A percentile compares a stretch with the other conserved stretches of the same genome.
These are phyloP conservation scores for Ormyrus rosae DNA, from an alignment of 2,888 invertebrate species.

Conservation along the genomic window DNA sequence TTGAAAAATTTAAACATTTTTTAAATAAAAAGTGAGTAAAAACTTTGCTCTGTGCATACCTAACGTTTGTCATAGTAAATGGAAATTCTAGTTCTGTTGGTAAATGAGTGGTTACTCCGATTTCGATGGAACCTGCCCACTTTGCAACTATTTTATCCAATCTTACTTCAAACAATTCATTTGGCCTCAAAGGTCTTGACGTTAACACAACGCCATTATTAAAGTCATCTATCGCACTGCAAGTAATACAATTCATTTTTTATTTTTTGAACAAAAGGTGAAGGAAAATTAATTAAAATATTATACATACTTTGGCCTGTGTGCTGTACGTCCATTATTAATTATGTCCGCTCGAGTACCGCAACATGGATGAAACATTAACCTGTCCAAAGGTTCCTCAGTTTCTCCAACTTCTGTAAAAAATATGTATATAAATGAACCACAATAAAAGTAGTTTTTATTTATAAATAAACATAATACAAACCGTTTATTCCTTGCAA, in stretches of 20 bases:
- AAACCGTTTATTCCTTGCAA: slow-evolving; percentile 73
- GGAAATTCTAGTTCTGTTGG: slow-evolving; percentile 92
- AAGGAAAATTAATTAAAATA: slow-evolving; percentile 28
- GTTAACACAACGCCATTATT: slow-evolving; percentile 96
- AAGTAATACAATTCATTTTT: slow-evolving; percentile 58
- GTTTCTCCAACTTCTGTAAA: slow-evolving; percentile 67
- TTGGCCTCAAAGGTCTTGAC: slow-evolving; percentile 87
- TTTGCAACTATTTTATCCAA: slow-evolving; percentile 93
- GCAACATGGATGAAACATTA: slow-evolving; percentile 93
- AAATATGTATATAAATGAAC: too few relatives aligned
- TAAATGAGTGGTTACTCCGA: slow-evolving; percentile 93
- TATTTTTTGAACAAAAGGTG: background rate
- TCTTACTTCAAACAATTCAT: slow-evolving; percentile 94
- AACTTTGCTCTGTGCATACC: slow-evolving; percentile 75
- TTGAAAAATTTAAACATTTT: too few relatives aligned
- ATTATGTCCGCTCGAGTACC: slow-evolving; percentile 95
- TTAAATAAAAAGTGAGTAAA: background rate
- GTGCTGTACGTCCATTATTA: slow-evolving; percentile 92
- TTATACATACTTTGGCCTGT: slow-evolving; percentile 88
- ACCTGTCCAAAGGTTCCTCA: slow-evolving; percentile 79
- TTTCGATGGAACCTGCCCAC: slow-evolving; percentile 97
- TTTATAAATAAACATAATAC: background rate
- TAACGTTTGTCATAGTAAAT: slow-evolving; percentile 95
- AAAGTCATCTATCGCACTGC: slow-evolving; percentile 92
- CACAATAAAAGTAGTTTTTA: background rate